Conservation (phyloP, 2,113 vertebrate species). For the Butastur rufipennis region DNA sequence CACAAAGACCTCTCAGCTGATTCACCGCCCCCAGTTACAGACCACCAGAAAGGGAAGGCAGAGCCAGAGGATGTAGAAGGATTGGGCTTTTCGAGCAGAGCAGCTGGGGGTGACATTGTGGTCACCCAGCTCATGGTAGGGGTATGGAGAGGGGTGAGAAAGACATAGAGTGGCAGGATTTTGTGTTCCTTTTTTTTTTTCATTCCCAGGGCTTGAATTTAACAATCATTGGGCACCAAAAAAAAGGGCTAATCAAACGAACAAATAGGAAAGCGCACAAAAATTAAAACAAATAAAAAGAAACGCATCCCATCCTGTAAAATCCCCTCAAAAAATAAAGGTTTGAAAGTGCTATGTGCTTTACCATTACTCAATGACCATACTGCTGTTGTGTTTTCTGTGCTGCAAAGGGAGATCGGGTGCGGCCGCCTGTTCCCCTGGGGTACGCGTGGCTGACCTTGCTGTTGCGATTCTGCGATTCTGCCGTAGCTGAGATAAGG, state of each 20-base stretch:
- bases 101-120: background rate
- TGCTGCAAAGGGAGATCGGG: constrained; percentile 6
- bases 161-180: background rate
- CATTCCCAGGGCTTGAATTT: constrained; percentile 61
- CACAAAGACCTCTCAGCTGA: background rate
- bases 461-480: background rate
- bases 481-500: background rate
- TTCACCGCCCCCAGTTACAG: background rate
- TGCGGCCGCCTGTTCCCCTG: background rate
- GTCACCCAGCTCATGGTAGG: background rate
- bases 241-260: background rate
- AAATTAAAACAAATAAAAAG: background rate
- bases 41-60: constrained; percentile 30
- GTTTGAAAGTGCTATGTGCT: constrained; percentile 69
- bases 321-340: constrained; percentile 60
- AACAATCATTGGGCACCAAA: constrained; percentile 39
- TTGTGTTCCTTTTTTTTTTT: background rate
- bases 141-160: background rate
- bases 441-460: background rate
- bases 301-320: background rate
- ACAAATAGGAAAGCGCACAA: background rate
- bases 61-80: constrained; percentile 8
- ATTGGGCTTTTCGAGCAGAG: background rate
- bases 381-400: constrained; percentile 60
- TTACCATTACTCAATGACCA: constrained; percentile 34